Percentiles rank a stretch among this genome's conserved stretches.
Evolutionary conservation across 2,888 invertebrate genomes (phyloP).

Genomic region (Cephalotes varians): DNA sequence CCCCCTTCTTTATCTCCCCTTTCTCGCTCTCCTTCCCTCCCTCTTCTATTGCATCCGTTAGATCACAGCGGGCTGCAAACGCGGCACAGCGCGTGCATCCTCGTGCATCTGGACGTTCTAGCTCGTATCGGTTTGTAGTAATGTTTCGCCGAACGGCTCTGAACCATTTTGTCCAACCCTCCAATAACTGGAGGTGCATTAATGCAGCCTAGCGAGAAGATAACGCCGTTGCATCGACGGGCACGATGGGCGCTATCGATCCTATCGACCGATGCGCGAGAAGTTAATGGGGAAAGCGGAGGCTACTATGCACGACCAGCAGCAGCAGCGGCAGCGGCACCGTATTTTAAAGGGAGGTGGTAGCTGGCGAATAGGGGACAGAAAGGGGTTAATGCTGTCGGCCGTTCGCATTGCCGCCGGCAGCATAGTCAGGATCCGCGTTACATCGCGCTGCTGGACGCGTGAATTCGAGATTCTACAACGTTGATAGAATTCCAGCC

Average conservation of each 20-base stretch:
- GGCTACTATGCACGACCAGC: slow-evolving; percentile 55
- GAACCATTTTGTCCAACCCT: slow-evolving; percentile 78
- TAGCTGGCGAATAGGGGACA: slow-evolving; percentile 40
- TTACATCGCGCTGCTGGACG: slow-evolving; percentile 48
- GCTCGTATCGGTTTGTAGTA: slow-evolving; percentile 43
- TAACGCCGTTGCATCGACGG: slow-evolving; percentile 77
- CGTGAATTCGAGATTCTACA: slow-evolving; percentile 61
- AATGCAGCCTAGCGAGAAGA: slow-evolving; percentile 82
- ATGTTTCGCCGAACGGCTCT: slow-evolving; percentile 59
- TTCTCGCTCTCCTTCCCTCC: background rate
- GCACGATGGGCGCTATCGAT: slow-evolving; percentile 74
- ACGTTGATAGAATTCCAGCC: slow-evolving; percentile 29
- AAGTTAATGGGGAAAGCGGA: slow-evolving; percentile 75
- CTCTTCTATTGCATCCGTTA: slow-evolving; percentile 17
- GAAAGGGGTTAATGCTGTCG: slow-evolving; percentile 50
- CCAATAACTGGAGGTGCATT: slow-evolving; percentile 81
- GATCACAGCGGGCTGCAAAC: slow-evolving; percentile 37
- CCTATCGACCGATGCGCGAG: slow-evolving; percentile 73
- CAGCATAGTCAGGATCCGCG: slow-evolving; percentile 30
- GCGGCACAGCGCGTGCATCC: slow-evolving; percentile 52
- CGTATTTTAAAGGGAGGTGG: slow-evolving; percentile 70
- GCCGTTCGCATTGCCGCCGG: slow-evolving; percentile 36
- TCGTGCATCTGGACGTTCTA: slow-evolving; percentile 44
- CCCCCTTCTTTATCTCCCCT: background rate
- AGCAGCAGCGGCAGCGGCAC: slow-evolving; percentile 42